Evolutionary conservation across 2,113 vertebrate species (phyloP), one percentile per base, ranked within the genome.

Genomic region (Terrapene triunguis): DNA sequence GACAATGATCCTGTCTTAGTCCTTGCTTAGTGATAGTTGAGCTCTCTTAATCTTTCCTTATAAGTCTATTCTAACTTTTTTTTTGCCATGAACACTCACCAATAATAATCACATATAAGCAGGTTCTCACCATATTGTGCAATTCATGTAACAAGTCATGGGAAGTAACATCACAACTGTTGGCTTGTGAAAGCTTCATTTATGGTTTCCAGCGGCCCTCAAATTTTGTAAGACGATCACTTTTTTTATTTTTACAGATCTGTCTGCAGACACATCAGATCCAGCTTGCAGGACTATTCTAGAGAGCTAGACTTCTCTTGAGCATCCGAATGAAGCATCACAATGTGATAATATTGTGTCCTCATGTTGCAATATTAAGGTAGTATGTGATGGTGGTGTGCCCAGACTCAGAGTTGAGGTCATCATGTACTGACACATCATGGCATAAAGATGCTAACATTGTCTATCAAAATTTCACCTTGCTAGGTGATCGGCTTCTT

Each of bases 141-240:
- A 88, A 78, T 1, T 51, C 59, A 21, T 51, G 47, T n/a, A 57
- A 69, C 1, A 78, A 54, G 35, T 76, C 14, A 6, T 21, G 3
- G 6, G 80, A 79, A 87, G 87, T 44, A 80, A 14, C 6, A 1
- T 1, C 65, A 80, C 1, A 0, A 0, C 1, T 21, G 74, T 9
- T 82, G 32, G 11, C 9, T 91, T 92, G 35, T 72, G 22, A 85
- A 78, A 94, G 6, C 0, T 21, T 69, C 84, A 3, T 22, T 4
- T 82, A 76, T 88, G 0, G 3, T 29, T 92, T 94, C 82, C 1
- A 76, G 35, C 5, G 65, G 10, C 50, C 27, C 57, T 62, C 57
- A 62, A 62, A 32, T 32, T 32, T 57, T 62, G 57, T 62, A 62
- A 29, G 29, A 62, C 11, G 32, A 32, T 32, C 10, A 32, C 12